Base-by-base conservation (phyloP, 1,140 invertebrate genomes). In the Pogonus chalceus region DNA sequence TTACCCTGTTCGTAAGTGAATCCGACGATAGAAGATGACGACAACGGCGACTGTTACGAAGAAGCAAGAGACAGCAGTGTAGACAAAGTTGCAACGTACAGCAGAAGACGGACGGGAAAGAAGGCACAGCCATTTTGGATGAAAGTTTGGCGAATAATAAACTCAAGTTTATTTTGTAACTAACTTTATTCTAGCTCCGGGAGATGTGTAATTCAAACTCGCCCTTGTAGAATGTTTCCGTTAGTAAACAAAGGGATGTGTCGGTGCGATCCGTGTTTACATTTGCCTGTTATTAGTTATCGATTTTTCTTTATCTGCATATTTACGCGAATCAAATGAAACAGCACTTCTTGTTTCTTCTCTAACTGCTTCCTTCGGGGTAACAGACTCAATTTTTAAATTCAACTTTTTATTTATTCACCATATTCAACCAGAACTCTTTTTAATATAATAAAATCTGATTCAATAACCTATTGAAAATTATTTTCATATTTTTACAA, bases 191-290 rank as follows among this genome's bases (percentile, higher is more conserved):
- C 37, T 43, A 43, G 37, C 37, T 43, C 37, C 37, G 9, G 37
- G 37, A 43, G 18, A 43, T 43, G 37, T 43, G 37, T 43, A 43
- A 43, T 43, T 43, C 37, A 43, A 43, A 43, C 37, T 43, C 37
- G 7, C 37, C 37, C 37, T 43, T 43, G 37, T 18, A 43, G 18
- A 43, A 43, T 43, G 37, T 43, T 43, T 43, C 37, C 37, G 37
- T 43, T 43, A 43, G 37, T 43, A 43, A 43, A 43, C 37, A 43
- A 43, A 43, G 37, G 37, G 37, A 43, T 43, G 37, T 43, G 37
- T 43, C 18, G 37, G 37, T 43, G 37, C 18, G 9, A 43, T 18
- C 37, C 37, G 18, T 43, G 37, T 43, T 43, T 43, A 43, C 37
- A 16, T 43, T 43, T 43, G 37, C 18, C 37, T 43, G 37, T 43